Percentiles rank a stretch among this genome's conserved stretches.
Evolutionary conservation across 2,113 vertebrate genomes (phyloP).

Genomic region (Protobothrops mucrosquamatus): DNA sequence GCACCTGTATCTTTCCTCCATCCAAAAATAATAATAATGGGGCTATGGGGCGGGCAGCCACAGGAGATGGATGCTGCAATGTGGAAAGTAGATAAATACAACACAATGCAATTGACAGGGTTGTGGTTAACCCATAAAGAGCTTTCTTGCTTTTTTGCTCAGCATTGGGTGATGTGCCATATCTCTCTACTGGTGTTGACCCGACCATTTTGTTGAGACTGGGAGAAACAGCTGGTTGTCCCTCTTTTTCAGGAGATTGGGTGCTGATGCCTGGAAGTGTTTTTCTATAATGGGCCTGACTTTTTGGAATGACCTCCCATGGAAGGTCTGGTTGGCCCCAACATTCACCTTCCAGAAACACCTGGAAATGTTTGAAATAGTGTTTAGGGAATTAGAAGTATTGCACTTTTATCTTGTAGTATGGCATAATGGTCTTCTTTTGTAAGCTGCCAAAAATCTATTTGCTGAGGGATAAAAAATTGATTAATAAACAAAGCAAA

Average conservation of each 20-base stretch:
- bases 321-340: background rate
- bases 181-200: background rate
- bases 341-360: background rate
- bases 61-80: background rate
- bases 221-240: background rate
- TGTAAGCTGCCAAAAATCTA: background rate
- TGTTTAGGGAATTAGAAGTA: background rate
- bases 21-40: background rate
- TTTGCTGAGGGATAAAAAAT: background rate
- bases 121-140: background rate
- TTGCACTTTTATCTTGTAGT: background rate
- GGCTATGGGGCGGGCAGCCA: too few species aligned
- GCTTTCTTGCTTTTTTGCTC: background rate
- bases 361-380: background rate
- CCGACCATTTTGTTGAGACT: background rate
- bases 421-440: background rate
- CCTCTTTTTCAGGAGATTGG: background rate
- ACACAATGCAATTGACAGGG: background rate
- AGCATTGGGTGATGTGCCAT: background rate
- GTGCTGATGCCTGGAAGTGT: background rate
- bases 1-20: background rate
- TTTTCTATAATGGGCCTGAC: background rate
- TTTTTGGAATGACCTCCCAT: background rate
- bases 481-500: background rate
- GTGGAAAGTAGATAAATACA: background rate